Evolutionary conservation across 1,140 invertebrate genomes (phyloP), one percentile per base, ranked within the genome.

Genomic region (Drosophila micromelanica): DNA sequence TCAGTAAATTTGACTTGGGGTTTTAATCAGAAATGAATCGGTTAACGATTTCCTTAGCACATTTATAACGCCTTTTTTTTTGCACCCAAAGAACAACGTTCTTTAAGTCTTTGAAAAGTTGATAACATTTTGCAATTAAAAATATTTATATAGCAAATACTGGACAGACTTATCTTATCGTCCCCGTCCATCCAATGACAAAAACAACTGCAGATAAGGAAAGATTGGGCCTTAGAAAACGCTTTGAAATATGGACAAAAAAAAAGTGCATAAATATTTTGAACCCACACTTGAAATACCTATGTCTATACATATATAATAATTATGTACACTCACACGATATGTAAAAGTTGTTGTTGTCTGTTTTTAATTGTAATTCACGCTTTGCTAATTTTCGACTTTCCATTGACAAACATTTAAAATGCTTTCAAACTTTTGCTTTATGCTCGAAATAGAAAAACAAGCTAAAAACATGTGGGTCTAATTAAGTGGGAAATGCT

Each of bases 321-420:
- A 8, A 35, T 8, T 35, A 35, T 35, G 32, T 32, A 49, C 20
- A 57, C 49, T 52, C 12, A 43, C 62, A 72, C 45, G 61, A 72
- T 59, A 56, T 55, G 56, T 61, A 67, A 61, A 73, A 69, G 56
- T 86, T 64, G 59, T 61, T 75, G 51, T 43, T 43, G 37, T 56
- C 40, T 62, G 55, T 72, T 89, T 77, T 54, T 80, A 87, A 76
- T 89, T 87, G 57, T 69, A 79, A 82, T 89, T 75, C 65, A 87
- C 76, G 84, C 84, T 84, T 87, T 89, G 84, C 64, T 87, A 79
- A 74, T 84, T 85, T 87, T 63, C 62, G 73, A 80, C 84, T 89
- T 87, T 84, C 84, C 84, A 87, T 87, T 89, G 84, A 87, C 81
- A 85, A 85, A 85, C 59, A 86, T 73, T 86, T 80, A 49, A 75